phyloP scores from a whole-genome alignment of 2,797 vertebrate genomes.

The Pipistrellus pygmaeus region DNA sequence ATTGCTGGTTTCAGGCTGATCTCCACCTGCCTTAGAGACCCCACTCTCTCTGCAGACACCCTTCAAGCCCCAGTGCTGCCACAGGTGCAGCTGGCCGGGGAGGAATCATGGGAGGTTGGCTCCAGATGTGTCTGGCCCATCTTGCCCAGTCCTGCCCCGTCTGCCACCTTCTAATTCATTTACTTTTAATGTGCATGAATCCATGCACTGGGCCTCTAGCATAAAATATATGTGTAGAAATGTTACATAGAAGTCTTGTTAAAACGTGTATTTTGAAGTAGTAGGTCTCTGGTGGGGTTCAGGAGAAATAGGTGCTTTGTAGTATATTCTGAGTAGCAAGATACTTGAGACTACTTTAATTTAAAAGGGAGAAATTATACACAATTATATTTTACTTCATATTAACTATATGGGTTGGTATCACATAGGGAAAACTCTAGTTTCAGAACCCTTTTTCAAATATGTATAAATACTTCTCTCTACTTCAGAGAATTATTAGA shows the following conservation, averaged over 20 bases:
- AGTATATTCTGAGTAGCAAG: neutral
- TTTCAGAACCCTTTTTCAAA: neutral
- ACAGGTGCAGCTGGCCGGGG: too few relatives aligned
- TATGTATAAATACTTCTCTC: neutral
- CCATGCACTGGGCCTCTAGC: too few relatives aligned
- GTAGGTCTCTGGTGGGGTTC: neutral
- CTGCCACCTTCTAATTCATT: too few relatives aligned
- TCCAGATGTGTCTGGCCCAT: too few relatives aligned
- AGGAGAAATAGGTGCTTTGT: neutral
- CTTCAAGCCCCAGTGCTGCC: too few relatives aligned
- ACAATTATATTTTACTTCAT: slow-evolving; percentile 8
- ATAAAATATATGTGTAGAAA: neutral
- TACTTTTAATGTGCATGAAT: too few relatives aligned
- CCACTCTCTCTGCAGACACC: too few relatives aligned
- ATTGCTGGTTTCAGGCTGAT: too few relatives aligned
- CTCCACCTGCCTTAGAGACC: too few relatives aligned
- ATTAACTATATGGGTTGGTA: neutral
- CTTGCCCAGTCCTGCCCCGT: fast-evolving
- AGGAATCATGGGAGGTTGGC: too few relatives aligned
- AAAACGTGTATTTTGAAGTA: neutral
- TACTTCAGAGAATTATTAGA: neutral
- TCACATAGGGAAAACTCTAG: neutral
- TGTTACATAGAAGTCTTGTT: neutral
- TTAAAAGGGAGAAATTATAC: neutral
- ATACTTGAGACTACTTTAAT: neutral